phyloP scores from a whole-genome alignment of 2,113 vertebrate species.

The Cephalopterus ornatus region DNA sequence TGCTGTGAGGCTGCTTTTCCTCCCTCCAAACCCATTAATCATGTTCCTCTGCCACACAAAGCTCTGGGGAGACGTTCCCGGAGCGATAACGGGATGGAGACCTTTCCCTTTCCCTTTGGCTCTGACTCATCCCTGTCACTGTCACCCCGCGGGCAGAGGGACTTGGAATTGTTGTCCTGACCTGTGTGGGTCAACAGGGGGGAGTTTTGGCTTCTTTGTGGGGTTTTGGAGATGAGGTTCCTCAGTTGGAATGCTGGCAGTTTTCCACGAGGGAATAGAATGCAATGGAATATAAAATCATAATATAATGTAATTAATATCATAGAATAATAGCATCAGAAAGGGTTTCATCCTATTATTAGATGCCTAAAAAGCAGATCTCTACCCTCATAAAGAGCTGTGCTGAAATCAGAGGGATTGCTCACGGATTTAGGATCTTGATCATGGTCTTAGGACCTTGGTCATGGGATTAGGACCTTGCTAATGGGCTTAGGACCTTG shows the following conservation, averaged over 20 bases:
- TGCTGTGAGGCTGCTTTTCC: neutral
- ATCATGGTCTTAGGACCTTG: neutral
- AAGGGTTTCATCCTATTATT: neutral
- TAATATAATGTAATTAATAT: no score
- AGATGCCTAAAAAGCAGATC: neutral
- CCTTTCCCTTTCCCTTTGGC: neutral
- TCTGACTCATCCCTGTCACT: neutral
- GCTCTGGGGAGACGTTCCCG: neutral
- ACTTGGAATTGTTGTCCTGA: neutral
- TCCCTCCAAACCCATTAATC: neutral
- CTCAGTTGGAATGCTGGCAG: neutral
- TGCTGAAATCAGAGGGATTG: neutral
- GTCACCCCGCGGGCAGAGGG: neutral
- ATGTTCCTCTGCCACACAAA: neutral
- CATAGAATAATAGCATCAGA: neutral
- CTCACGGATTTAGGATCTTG: rapidly evolving
- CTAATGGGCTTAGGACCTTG: rapidly evolving
- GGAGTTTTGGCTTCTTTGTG: neutral
- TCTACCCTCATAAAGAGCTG: rapidly evolving
- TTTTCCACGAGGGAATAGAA: neutral
- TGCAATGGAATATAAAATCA: neutral
- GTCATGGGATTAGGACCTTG: rapidly evolving
- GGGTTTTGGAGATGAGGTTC: neutral
- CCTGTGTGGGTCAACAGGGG: neutral
- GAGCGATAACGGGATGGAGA: neutral